Base-by-base conservation (phyloP, 1,140 invertebrate species). In the Drosophila mauritiana region DNA sequence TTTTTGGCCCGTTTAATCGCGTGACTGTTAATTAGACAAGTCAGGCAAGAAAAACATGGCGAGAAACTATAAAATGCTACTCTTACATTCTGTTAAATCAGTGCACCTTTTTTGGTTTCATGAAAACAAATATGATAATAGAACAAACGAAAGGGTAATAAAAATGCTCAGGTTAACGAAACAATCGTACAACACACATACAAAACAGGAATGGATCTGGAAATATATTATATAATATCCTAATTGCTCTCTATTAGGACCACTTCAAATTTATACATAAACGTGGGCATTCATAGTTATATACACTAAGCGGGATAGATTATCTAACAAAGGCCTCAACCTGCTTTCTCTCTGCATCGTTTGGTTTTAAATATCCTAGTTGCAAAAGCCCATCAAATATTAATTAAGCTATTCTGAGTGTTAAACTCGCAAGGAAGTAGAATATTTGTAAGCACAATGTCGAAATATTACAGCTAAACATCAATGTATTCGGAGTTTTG, bases 61-160 rank as follows among this genome's bases (percentile, higher is more conserved):
- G 39, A 81, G 90, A 91, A 91, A 91, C 90, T 91, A 80, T 91
- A 91, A 91, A 91, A 91, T 91, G 90, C 90, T 91, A 91, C 90
- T 91, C 80, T 91, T 91, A 91, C 90, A 91, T 91, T 91, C 90
- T 91, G 90, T 89, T 78, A 70, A 91, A 91, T 91, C 90, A 85
- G 90, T 91, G 90, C 90, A 91, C 90, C 80, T 82, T 91, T 79
- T 80, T 91, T 81, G 73, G 82, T 80, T 80, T 74, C 62, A 78
- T 78, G 46, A 39, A 56, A 90, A 90, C 57, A 70, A 76, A 78
- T 48, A 70, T 63, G 51, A 52, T 49, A 75, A 74, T 49, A 42
- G 48, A 91, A 73, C 52, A 45, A 77, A 56, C 48, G 65, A 49
- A 49, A 74, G 43, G 22, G 7, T 20, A 49, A 69, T 48, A 43